Percentiles rank a stretch among this genome's conserved stretches.
Conservation (phyloP, 2,113 vertebrate species). For the Pangasianodon gigas region DNA sequence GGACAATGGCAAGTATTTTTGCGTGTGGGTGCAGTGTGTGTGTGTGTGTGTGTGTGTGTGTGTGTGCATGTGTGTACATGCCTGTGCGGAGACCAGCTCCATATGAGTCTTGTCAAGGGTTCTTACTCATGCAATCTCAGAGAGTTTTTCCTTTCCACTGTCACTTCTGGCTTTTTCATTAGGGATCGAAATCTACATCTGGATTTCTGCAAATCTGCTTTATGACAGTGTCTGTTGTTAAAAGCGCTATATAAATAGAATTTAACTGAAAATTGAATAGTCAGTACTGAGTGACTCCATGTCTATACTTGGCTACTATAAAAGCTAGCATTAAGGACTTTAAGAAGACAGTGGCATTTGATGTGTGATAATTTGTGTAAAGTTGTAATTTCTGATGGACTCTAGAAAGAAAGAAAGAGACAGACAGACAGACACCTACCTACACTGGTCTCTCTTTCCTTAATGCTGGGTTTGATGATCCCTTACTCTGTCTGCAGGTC, state of each 20-base stretch:
- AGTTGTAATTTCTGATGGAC: not conserved
- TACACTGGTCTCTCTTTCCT: not conserved
- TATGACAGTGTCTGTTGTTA: not conserved
- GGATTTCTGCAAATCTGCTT: not conserved
- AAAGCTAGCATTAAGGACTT: not conserved
- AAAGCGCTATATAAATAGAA: not conserved
- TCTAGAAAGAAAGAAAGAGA: no score
- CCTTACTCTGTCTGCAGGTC: constrained; percentile 69
- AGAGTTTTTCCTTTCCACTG: not conserved
- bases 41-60: constrained; percentile 10
- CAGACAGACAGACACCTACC: no score
- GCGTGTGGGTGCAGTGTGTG: not conserved
- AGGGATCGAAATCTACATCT: not conserved
- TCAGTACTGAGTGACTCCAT: not conserved
- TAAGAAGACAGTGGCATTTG: not conserved
- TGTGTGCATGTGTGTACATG: not conserved
- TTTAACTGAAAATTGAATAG: not conserved
- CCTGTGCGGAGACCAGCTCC: not conserved
- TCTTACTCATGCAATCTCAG: not conserved
- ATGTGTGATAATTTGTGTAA: not conserved
- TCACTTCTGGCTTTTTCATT: not conserved
- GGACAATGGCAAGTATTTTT: constrained; percentile 65
- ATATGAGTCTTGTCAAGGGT: not conserved
- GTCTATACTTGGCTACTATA: not conserved
- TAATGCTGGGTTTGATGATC: constrained; percentile 6